Evolutionary conservation across 2,797 vertebrate species (phyloP), one percentile per base, ranked within the genome.

Genomic region (Pangasius macronema): DNA sequence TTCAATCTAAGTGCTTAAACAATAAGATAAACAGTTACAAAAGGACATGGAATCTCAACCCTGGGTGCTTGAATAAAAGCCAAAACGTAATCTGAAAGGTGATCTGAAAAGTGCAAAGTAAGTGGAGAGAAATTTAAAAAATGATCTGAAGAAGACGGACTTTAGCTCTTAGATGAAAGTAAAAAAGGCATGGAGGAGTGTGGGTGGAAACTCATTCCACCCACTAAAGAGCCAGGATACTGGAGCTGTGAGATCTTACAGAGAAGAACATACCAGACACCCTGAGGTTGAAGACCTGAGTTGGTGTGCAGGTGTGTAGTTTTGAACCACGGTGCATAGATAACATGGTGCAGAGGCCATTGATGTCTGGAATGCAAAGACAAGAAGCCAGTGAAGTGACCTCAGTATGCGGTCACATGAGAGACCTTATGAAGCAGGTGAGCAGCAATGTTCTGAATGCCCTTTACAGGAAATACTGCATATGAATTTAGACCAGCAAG

Each of bases 191-290:
- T 4, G 8, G 1, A 61, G 9, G 53, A 5, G 76, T 42, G 79
- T 61, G 33, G 79, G 79, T 81, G 53, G 53, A 61, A 80, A 59
- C 5, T 51, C 27, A 51, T 76, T 76, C 73, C 27, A 53, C n/a
- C 14, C 7, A 53, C 49, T 53, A 53, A 8, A 10, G n/a, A 30
- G 20, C 22, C 42, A 46, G 39, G 20, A n/a, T n/a, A 11, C 75
- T 77, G 46, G 27, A 13, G 77, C 30, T 5, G 79, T 10, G 5
- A 81, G 33, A 42, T 33, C 33, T 13, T 81, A 10, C 11, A 39
- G 33, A 39, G 55, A 79, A 18, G 3, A 51, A 79, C n/a, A 39
- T 27, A 27, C 9, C 79, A 61, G 77, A 80, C 53, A 59, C 39
- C 49, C 5, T 77, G 76, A 79, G 76, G 27, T 39, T 30, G 46